phyloP scores from a whole-genome alignment of 2,888 invertebrate species.

The Himalopsyche anomala region DNA sequence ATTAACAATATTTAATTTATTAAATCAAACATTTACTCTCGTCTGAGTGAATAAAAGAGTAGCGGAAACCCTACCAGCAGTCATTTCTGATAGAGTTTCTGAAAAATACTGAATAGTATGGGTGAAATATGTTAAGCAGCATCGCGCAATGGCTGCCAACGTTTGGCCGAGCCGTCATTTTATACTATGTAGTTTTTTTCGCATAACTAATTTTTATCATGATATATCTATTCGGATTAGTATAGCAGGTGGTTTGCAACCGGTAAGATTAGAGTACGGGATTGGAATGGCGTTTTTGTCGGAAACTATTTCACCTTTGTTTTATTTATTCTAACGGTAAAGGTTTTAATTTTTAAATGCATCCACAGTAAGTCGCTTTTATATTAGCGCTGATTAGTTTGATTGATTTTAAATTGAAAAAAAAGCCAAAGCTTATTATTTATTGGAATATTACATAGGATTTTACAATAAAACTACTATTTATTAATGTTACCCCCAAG shows the following conservation, averaged over 20 bases:
- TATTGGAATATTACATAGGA: neutral
- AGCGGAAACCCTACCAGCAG: too few species aligned
- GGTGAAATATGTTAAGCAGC: neutral
- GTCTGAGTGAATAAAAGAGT: too few species aligned
- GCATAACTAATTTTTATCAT: constrained; percentile 53
- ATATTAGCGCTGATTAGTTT: neutral
- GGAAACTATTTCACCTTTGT: constrained; percentile 42
- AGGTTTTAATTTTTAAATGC: neutral
- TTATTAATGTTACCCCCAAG: neutral
- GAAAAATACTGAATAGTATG: neutral
- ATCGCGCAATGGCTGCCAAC: neutral
- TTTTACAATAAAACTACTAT: neutral
- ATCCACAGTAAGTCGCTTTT: constrained; percentile 21
- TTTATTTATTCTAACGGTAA: constrained; percentile 25
- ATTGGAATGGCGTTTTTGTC: constrained; percentile 23
- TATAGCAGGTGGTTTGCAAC: constrained; percentile 56
- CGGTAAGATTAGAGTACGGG: constrained; percentile 36
- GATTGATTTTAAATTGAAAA: too few species aligned
- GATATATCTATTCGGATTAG: constrained; percentile 53
- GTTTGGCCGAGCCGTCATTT: neutral
- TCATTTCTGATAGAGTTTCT: too few species aligned
- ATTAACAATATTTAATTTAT: too few species aligned
- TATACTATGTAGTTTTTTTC: constrained; percentile 50
- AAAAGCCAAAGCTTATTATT: too few species aligned
- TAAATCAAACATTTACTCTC: too few species aligned